Percentiles rank a stretch among this genome's conserved stretches.
Evolutionary conservation across 1,140 invertebrate species (phyloP).

Genomic region (Monomorium pharaonis): DNA sequence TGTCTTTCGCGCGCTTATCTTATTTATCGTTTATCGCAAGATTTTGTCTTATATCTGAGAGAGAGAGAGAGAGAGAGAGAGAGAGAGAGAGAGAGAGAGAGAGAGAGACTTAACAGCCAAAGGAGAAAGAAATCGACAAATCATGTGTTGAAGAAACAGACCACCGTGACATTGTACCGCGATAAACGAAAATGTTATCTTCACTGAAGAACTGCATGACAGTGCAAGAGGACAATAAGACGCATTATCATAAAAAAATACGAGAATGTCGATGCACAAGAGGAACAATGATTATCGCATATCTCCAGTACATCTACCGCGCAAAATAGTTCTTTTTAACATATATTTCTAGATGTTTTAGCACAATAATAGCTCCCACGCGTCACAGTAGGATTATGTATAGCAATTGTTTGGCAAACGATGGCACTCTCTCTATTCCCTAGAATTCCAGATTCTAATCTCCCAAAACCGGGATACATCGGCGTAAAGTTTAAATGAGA

Average conservation of each 20-base stretch:
- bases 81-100: no score
- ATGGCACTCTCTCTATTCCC: not conserved
- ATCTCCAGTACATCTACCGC: not conserved
- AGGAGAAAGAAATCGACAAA: not conserved
- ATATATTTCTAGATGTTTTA: no score
- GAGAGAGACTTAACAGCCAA: not conserved
- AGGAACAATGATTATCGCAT: not conserved
- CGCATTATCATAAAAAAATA: not conserved
- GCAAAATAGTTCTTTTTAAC: not conserved
- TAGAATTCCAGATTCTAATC: not conserved
- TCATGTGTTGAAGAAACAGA: not conserved
- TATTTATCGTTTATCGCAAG: constrained; percentile 7
- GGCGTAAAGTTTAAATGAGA: constrained; percentile 19
- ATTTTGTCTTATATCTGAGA: not conserved
- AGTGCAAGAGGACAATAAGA: not conserved
- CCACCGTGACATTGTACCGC: not conserved
- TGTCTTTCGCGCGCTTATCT: not conserved
- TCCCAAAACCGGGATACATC: not conserved
- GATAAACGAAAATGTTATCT: not conserved
- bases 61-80: no score
- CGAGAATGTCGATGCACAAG: not conserved
- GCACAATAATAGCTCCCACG: not conserved
- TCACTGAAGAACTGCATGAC: not conserved
- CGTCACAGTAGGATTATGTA: no score
- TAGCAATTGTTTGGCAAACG: not conserved